Base-by-base conservation (phyloP, 2,113 vertebrate genomes). In the Struthidea cinerea region DNA sequence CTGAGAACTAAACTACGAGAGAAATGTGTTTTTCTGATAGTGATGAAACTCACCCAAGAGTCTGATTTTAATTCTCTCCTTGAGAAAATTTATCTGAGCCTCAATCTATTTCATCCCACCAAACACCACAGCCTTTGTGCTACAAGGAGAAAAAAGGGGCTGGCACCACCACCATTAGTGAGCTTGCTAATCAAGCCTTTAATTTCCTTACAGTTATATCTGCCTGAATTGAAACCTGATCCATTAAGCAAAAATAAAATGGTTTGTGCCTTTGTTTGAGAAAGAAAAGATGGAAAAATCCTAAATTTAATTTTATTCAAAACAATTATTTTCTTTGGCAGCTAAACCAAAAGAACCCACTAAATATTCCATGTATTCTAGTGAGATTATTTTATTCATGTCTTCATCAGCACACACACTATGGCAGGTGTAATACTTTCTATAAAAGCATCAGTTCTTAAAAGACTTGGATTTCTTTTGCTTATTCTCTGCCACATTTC, bases 291-390 rank as follows among this genome's bases (percentile, higher is more conserved):
- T 16, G 32, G 76, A 90, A 94, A 95, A 96, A 91, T 82, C 4
- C 46, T 79, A 76, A 83, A 88, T 55, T 93, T 28, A 53, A 12
- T 85, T 93, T 84, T 61, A 76, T 83, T 82, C 41, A 77, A 87
- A 97, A 77, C 55, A 92, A 86, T 83, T 83, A 60, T 83, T 94
- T 94, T 90, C 82, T 73, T 85, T 74, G 67, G 94, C 76, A 95
- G 67, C n/a, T 85, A 41, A 93, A 93, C 28, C 55, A 74, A 88
- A 94, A 88, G 75, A 93, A 88, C 28, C 53, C 3, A 0, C n/a
- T 95, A 82, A 94, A 77, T 83, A 85, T 69, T 92, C 82, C 59
- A 83, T 37, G n/a, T 65, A 93, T 80, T 80, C 67, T 27, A 80
- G 50, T 23, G 95, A 65, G 61, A 89, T 64, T 71, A 91, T 87